phyloP scores from a whole-genome alignment of 2,888 invertebrate species.

The Hypena proboscidalis region DNA sequence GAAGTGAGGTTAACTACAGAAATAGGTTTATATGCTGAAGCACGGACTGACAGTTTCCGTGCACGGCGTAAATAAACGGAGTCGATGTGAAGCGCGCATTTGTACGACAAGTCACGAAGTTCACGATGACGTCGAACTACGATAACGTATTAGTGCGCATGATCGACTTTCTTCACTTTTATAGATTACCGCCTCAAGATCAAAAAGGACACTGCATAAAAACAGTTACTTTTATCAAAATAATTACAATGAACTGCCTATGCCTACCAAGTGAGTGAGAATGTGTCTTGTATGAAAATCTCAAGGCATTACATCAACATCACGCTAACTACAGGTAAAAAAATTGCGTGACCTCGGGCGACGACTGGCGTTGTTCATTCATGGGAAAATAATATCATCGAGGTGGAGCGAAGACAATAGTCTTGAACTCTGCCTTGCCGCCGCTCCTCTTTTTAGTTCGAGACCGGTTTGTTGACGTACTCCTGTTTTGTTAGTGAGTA shows the following conservation, averaged over 20 bases:
- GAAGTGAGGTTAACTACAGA: conserved; percentile 77
- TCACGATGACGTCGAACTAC: conserved; percentile 40
- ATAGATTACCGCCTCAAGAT: conserved; percentile 50
- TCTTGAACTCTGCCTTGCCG: conserved; percentile 23
- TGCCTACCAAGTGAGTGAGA: conserved; percentile 40
- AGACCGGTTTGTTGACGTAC: conserved; percentile 15
- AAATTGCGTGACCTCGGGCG: conserved; percentile 75
- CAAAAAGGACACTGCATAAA: conserved; percentile 17
- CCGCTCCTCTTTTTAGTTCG: conserved; percentile 34
- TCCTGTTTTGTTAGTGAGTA: background rate
- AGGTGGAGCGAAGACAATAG: conserved; percentile 69
- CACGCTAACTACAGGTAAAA: conserved; percentile 73
- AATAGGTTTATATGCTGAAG: conserved; percentile 57
- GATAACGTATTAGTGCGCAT: conserved; percentile 57
- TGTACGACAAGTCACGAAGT: conserved; percentile 44
- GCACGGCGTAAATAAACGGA: conserved; percentile 70
- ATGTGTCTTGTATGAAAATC: conserved; percentile 57
- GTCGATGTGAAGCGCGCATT: conserved; percentile 45
- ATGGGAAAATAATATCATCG: conserved; percentile 70
- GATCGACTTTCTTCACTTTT: conserved; percentile 49
- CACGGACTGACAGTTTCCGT: conserved; percentile 55
- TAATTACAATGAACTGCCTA: background rate
- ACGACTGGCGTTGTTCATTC: conserved; percentile 65
- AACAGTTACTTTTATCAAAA: background rate
- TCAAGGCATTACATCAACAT: conserved; percentile 71